Evolutionary conservation across 2,797 vertebrate genomes (phyloP), one percentile per base, ranked within the genome.

Genomic region (Sebastes glaucus): DNA sequence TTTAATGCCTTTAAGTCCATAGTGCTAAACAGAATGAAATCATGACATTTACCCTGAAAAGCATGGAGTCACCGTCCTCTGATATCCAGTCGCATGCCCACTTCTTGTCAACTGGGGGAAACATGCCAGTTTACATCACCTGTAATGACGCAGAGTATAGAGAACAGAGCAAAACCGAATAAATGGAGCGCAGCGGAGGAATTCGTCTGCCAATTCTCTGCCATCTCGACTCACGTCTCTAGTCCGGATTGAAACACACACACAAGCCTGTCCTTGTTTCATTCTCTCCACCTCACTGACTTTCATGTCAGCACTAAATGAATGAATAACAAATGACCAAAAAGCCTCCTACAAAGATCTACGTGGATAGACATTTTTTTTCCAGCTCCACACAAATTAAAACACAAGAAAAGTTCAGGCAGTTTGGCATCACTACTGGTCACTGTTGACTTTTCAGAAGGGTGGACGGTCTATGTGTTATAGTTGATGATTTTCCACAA

Each of bases 121-220:
- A 81, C 55, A 4, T 66, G 92, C 89, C 91, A 93, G 77, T 78
- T 91, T 87, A 81, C 88, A 71, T 90, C 87, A 91, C 86, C 89
- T 92, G 79, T 76, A 81, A 75, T 84, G 72, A 84, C 32, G 53
- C 56, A 55, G 78, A 76, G 82, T 74, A n/a, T 46, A 81, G 42
- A 91, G 76, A 89, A 89, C 46, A 82, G 55, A 87, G 67, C 68
- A 63, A 66, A 76, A 66, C 6, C 49, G 35, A 73, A 84, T 78
- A 84, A 90, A 90, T 76, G 74, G 80, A 85, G 86, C 77, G 16
- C 53, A 71, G 82, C 53, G 53, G 67, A 84, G 71, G 87, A 89
- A 87, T 87, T 64, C 60, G 78, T 88, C 84, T 79, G 90, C 87
- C 90, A 86, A 25, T 71, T 88, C 81, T 80, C 79, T 82, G 73